Conservation (phyloP, 2,888 invertebrate species). For the Antitype chi region DNA sequence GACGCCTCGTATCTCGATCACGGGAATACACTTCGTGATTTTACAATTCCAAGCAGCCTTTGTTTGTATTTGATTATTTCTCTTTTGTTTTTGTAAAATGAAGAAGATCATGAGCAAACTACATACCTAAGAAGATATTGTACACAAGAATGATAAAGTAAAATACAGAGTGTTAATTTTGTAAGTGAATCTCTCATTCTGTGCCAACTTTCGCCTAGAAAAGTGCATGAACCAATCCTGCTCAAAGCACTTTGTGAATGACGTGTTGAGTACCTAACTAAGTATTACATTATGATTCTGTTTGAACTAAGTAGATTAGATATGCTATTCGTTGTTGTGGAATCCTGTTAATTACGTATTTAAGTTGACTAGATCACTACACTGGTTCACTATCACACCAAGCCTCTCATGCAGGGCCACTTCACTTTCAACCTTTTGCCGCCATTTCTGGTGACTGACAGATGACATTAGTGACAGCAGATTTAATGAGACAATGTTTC, state of each 20-base stretch:
- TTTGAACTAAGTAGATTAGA: background rate
- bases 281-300: background rate
- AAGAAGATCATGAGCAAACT: background rate
- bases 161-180: conserved; percentile 30
- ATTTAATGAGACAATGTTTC: background rate
- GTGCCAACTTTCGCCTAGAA: conserved; percentile 38
- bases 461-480: background rate
- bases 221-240: conserved; percentile 33
- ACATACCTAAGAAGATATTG: background rate
- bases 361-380: background rate
- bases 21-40: conserved; percentile 55
- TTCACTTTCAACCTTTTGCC: background rate
- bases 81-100: conserved; percentile 21
- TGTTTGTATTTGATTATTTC: conserved; percentile 24
- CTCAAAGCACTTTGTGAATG: conserved; percentile 8
- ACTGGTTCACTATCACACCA: background rate
- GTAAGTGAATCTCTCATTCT: conserved; percentile 31
- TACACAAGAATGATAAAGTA: background rate
- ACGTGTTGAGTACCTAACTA: background rate
- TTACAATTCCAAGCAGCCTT: conserved; percentile 53
- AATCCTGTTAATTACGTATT: background rate
- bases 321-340: background rate
- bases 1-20: conserved; percentile 57
- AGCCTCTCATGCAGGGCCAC: background rate
- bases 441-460: background rate